These are phyloP conservation scores for Ovibos moschatus DNA, from an alignment of 2,113 vertebrate species.

Conservation along the genomic window DNA sequence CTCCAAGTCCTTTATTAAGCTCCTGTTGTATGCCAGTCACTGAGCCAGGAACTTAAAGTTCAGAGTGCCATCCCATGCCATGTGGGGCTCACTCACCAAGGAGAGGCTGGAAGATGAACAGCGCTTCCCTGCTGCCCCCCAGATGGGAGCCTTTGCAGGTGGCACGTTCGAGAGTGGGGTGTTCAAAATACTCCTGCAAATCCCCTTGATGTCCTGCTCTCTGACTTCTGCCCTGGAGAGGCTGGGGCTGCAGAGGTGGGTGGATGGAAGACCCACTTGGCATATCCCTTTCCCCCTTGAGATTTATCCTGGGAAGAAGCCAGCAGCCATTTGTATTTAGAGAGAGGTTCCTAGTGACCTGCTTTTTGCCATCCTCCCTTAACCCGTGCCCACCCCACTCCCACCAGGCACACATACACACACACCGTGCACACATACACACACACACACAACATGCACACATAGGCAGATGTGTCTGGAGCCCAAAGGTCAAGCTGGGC, in stretches of 20 bases:
- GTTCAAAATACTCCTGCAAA: neutral
- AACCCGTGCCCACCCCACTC: rapidly evolving
- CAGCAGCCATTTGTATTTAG: neutral
- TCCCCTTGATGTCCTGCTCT: neutral
- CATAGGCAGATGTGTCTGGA: neutral
- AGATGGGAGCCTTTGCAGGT: neutral
- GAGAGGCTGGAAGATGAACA: neutral
- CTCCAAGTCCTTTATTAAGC: neutral
- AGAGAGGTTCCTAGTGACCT: neutral
- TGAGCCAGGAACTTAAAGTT: neutral
- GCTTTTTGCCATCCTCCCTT: neutral
- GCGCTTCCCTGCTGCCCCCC: too few species aligned
- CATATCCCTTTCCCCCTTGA: rapidly evolving
- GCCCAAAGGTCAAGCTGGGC: neutral
- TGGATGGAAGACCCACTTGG: neutral
- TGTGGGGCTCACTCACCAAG: neutral
- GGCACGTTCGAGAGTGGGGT: neutral
- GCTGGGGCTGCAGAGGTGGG: neutral
- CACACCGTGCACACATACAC: neutral
- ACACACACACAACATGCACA: neutral
- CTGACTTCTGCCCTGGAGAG: neutral
- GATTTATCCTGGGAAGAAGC: neutral
- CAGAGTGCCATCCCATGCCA: neutral
- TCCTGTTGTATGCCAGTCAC: neutral
- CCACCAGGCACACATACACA: rapidly evolving